A percentile compares a stretch with the other conserved stretches of the same genome.
Evolutionary conservation across 2,113 vertebrate species (phyloP).

Genomic region (Hemichromis elongatus): DNA sequence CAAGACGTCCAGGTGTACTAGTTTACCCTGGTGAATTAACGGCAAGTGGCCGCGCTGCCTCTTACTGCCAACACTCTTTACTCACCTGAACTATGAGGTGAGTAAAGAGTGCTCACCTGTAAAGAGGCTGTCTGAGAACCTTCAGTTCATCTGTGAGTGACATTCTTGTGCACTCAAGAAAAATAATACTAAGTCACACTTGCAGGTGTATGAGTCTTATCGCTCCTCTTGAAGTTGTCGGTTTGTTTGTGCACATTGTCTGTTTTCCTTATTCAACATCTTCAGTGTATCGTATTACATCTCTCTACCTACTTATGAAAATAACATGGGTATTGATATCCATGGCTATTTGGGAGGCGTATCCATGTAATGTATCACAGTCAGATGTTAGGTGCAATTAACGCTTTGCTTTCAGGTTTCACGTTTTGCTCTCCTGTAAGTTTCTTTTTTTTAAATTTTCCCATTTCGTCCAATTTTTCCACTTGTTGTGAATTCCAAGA

Average conservation of each 20-base stretch:
- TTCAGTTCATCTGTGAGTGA: neutral
- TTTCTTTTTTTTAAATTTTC: neutral
- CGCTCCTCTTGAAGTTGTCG: neutral
- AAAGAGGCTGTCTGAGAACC: too few relatives aligned
- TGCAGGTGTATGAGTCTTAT: neutral
- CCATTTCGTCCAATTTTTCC: neutral
- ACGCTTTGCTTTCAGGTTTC: neutral
- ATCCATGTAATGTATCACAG: neutral
- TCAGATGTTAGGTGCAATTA: neutral
- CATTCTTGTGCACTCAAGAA: neutral
- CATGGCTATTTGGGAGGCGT: neutral
- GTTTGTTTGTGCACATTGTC: neutral
- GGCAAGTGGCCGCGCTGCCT: fast-evolving
- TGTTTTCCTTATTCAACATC: neutral
- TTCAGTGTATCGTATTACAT: neutral
- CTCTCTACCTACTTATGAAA: neutral
- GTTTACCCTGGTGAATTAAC: neutral
- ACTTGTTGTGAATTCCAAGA: slow-evolving; percentile 4
- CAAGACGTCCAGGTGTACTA: neutral
- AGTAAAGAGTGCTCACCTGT: too few relatives aligned
- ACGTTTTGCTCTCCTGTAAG: neutral
- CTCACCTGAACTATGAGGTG: neutral
- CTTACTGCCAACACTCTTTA: neutral
- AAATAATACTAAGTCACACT: neutral
- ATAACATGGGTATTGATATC: neutral